Base-by-base conservation (phyloP, 2,113 vertebrate species). In the Dissostichus mawsoni region DNA sequence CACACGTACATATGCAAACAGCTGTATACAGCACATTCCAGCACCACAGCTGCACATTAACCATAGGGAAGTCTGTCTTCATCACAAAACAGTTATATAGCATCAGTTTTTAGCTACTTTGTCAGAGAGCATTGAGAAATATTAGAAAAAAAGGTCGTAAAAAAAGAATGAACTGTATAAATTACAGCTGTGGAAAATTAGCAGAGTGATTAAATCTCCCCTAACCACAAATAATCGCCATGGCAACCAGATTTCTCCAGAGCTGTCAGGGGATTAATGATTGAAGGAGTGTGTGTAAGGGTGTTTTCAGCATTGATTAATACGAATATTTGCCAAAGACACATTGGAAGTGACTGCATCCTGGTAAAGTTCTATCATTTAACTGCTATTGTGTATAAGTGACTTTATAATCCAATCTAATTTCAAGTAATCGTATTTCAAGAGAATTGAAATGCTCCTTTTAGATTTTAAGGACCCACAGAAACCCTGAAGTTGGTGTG, bases 181-280 rank as follows among this genome's bases (percentile, higher is more conserved):
- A 12, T 36, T 64, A 23, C 65, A 81, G 74, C 74, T 87, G 81
- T 83, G 65, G 51, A 78, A 48, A 70, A 87, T 71, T 78, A 78
- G 25, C 72, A 65, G 29, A 29, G 29, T 29, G 29, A 18, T 33
- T 47, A 10, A 78, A 69, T 57, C 47, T 36, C 18, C 48, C n/a
- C 50, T 8, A 66, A 61, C 68, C 77, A 74, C 63, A 45, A 41
- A 58, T 51, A 70, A 67, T 81, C 13, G 1, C 20, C 29, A 51
- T 63, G 58, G 25, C 53, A 78, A 81, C 64, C 20, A 51, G 23
- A 76, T 72, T 33, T 47, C 14, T 53, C 76, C n/a, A 14, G 36
- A 16, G 14, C 41, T 66, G 17, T 52, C 47, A 20, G 13, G 66
- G 23, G 53, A 55, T 7, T 47, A 5, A 17, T 14, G 61, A 4